Evolutionary conservation across 2,797 vertebrate genomes (phyloP), one percentile per base, ranked within the genome.

Genomic region (Saxicola maurus): DNA sequence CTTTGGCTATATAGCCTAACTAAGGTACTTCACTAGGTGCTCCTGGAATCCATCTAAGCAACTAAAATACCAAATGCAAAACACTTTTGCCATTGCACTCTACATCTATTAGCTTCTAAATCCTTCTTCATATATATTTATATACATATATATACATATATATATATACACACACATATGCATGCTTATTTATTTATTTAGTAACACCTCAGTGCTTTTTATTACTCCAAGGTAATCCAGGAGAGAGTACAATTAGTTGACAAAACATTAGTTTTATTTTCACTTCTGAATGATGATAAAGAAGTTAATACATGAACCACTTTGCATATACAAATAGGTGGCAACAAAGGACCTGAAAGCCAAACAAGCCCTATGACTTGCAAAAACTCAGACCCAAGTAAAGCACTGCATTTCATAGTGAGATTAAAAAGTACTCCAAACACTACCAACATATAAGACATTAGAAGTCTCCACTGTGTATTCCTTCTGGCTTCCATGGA

Each of bases 401-500:
- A 78, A 80, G 35, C 27, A n/a, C 37, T 55, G 23, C 2, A 17
- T 66, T 86, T 83, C 37, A 57, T 5, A 60, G 52, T 6, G 35
- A 43, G 31, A 3, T 46, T n/a, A n/a, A n/a, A n/a, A n/a, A n/a
- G n/a, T n/a, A n/a, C n/a, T n/a, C n/a, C 16, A 46, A 40, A 13
- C 19, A 6, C 8, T 80, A 31, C 17, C 18, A 60, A 12, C 4
- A 28, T 7, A 42, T 11, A 75, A 85, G 15, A 60, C 11, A 13
- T 0, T 51, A 5, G 6, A 81, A 57, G 10, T 42, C 61, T 79
- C 42, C 30, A 25, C 6, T 3, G 14, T 2, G 2, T 46, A 31
- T 2, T 72, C 20, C 11, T 71, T 76, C 43, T 21, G 38, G 33
- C 30, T 88, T 46, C n/a, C 27, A 38, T 2, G 19, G 48, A 81